Conservation (phyloP, 2,797 vertebrate genomes). For the Phoxinus dragarum region DNA sequence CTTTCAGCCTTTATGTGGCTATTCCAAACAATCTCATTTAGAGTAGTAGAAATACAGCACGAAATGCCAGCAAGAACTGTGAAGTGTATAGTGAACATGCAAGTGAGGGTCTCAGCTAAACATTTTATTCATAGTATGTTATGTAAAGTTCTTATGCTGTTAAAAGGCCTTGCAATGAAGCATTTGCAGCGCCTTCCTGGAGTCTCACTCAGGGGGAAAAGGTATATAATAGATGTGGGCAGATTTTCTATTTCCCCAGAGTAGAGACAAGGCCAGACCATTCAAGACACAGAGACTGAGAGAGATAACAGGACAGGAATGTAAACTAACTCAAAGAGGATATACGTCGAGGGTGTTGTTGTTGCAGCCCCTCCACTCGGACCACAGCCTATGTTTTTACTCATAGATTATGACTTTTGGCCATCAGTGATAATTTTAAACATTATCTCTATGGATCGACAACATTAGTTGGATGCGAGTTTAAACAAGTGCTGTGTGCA, state of each 20-base stretch:
- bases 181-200: neutral
- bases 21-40: neutral
- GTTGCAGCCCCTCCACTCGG: neutral
- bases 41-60: neutral
- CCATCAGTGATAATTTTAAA: neutral
- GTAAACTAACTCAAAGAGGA: conserved; percentile 12
- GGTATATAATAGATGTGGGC: neutral
- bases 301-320: conserved; percentile 36
- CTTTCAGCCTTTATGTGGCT: neutral
- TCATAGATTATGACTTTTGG: neutral
- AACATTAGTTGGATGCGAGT: neutral
- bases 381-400: neutral
- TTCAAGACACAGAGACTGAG: neutral
- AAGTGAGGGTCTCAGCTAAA: neutral
- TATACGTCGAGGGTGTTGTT: neutral
- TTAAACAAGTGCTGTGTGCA: neutral
- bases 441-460: neutral
- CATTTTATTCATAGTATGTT: neutral
- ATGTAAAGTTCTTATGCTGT: neutral
- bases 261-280: neutral
- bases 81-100: neutral
- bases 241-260: conserved; percentile 10
- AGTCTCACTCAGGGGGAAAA: neutral
- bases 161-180: neutral
- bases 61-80: neutral